Percentiles rank a stretch among this genome's conserved stretches.
These are phyloP conservation scores for Anthoscopus minutus DNA, from an alignment of 2,113 vertebrate genomes.

Conservation along the genomic window DNA sequence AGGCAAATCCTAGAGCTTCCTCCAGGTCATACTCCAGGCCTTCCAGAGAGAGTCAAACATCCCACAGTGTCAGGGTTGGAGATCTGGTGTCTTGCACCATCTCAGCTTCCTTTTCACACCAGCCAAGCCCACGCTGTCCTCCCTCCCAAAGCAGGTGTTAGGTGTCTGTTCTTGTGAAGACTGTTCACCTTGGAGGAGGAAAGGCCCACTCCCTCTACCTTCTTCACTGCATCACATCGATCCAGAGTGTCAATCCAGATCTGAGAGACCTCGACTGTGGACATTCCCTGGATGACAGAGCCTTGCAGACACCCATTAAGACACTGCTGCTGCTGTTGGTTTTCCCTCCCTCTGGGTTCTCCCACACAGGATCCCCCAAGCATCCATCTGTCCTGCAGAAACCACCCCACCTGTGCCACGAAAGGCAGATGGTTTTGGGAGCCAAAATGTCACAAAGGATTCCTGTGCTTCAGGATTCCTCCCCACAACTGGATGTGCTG, in stretches of 20 bases:
- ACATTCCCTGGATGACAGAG: background rate
- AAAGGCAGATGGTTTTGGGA: background rate
- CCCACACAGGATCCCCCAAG: background rate
- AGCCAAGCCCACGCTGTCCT: background rate
- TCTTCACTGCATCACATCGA: background rate
- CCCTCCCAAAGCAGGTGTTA: background rate
- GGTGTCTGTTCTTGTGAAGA: background rate
- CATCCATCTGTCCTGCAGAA: background rate
- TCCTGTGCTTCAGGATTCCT: background rate
- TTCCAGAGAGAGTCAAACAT: background rate
- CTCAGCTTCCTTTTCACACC: background rate
- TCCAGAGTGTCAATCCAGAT: background rate
- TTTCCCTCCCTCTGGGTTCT: background rate
- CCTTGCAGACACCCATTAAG: background rate
- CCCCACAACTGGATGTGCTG: background rate
- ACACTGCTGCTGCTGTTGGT: background rate
- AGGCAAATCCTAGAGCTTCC: background rate
- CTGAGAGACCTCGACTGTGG: background rate
- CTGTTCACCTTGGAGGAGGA: background rate
- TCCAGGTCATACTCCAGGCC: background rate
- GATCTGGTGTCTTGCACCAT: background rate
- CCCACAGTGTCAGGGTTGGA: background rate
- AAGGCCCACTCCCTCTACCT: background rate
- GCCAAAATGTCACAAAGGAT: background rate
- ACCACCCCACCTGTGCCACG: fast-evolving